A percentile compares a stretch with the other conserved stretches of the same genome.
phyloP scores from a whole-genome alignment of 2,113 vertebrate species.

The Oryzias javanicus region DNA sequence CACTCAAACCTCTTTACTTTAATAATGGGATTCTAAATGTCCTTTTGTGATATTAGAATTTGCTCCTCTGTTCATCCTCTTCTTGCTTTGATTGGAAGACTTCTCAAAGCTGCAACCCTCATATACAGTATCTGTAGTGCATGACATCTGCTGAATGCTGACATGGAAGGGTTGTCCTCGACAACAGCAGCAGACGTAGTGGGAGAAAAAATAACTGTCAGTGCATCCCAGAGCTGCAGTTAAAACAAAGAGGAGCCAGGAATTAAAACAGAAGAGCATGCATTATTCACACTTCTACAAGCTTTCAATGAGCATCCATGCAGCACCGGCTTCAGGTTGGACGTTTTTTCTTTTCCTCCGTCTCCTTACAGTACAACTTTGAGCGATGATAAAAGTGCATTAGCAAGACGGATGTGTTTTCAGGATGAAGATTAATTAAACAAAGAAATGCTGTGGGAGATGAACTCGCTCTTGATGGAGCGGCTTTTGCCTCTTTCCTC shows the following conservation, averaged over 20 bases:
- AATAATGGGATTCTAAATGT: no score
- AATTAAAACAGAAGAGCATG: constrained; percentile 44
- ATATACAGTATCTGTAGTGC: constrained; percentile 18
- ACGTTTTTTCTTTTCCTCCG: background rate
- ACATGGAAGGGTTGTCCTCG: constrained; percentile 6
- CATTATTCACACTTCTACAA: constrained; percentile 47
- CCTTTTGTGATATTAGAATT: no score
- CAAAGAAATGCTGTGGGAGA: constrained; percentile 42
- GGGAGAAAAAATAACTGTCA: background rate
- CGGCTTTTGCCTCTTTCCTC: constrained; percentile 19
- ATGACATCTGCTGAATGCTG: constrained; percentile 9
- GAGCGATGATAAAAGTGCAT: constrained; percentile 65
- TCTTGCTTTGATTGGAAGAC: background rate
- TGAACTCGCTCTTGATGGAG: constrained; percentile 45
- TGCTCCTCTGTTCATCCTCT: background rate
- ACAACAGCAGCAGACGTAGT: constrained; percentile 11
- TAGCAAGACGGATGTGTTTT: constrained; percentile 46
- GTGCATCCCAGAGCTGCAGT: constrained; percentile 12
- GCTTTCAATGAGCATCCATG: constrained; percentile 28
- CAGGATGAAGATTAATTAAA: constrained; percentile 66
- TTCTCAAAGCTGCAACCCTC: background rate
- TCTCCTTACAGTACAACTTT: constrained; percentile 6
- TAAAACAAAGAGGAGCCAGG: constrained; percentile 21
- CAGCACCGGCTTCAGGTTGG: constrained; percentile 36
- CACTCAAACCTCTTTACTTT: no score